A percentile compares a stretch with the other conserved stretches of the same genome.
Evolutionary conservation across 2,888 invertebrate genomes (phyloP).

Genomic region (Subacronicta megacephala): DNA sequence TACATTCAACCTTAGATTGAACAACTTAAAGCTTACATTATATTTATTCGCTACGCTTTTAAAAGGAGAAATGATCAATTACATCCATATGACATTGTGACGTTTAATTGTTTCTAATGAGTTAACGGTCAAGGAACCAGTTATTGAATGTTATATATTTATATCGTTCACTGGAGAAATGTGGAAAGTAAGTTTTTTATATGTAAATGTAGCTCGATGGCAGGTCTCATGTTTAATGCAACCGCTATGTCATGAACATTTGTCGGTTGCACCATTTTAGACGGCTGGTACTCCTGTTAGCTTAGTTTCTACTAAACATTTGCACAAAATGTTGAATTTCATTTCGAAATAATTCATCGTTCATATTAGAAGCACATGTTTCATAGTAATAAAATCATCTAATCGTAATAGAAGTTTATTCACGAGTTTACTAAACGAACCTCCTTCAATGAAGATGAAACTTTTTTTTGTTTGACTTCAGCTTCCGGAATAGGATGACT

Average conservation of each 20-base stretch:
- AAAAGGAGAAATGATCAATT: constrained; percentile 49
- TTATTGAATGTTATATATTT: constrained; percentile 60
- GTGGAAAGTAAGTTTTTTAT: constrained; percentile 68
- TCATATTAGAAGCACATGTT: constrained; percentile 43
- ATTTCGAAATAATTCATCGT: constrained; percentile 55
- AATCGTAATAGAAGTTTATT: constrained; percentile 37
- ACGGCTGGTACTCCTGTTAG: constrained; percentile 62
- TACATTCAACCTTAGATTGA: too few relatives aligned
- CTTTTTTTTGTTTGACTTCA: constrained; percentile 42
- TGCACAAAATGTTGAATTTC: constrained; percentile 53
- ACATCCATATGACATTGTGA: constrained; percentile 45
- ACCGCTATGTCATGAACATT: constrained; percentile 85
- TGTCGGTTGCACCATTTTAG: constrained; percentile 85
- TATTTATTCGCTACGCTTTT: neutral
- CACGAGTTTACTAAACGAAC: constrained; percentile 15
- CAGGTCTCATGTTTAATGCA: constrained; percentile 87
- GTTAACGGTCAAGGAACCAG: constrained; percentile 58
- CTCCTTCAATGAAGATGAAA: constrained; percentile 25
- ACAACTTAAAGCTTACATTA: too few relatives aligned
- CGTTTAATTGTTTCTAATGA: constrained; percentile 64
- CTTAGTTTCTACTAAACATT: constrained; percentile 60
- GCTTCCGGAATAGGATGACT: constrained; percentile 67
- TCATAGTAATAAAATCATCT: constrained; percentile 37
- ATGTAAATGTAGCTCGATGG: constrained; percentile 81
- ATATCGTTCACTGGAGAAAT: constrained; percentile 53